Evolutionary conservation across 2,113 vertebrate species (phyloP).

Genomic region (Microtus montanus): DNA sequence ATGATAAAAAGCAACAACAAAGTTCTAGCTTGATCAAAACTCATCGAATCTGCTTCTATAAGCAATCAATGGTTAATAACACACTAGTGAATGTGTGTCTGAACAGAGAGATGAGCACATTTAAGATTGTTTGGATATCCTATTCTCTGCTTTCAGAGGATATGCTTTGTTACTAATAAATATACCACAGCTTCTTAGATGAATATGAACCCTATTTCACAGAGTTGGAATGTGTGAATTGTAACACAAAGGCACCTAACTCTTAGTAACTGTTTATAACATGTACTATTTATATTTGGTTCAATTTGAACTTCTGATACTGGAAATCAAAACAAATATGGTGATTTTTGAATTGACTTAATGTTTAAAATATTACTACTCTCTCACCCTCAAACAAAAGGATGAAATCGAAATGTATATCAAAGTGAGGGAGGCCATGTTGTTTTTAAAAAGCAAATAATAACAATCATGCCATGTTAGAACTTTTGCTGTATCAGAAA

Average conservation of each 20-base stretch:
- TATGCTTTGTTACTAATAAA: not conserved
- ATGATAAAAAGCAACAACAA: not conserved
- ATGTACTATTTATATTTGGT: not conserved
- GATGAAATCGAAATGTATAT: not conserved
- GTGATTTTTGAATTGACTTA: not conserved
- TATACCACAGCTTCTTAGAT: not conserved
- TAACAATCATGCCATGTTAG: not conserved
- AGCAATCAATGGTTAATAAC: not conserved
- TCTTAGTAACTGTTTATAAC: not conserved
- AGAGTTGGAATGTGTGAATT: not conserved
- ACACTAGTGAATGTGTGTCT: not conserved
- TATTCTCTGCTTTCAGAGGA: conserved; percentile 30
- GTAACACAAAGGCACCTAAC: not conserved
- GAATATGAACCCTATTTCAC: not conserved
- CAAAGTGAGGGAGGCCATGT: not conserved
- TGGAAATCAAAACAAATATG: not conserved
- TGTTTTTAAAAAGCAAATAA: conserved; percentile 51
- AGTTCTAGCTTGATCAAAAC: not conserved
- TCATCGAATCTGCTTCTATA: conserved; percentile 1
- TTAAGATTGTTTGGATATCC: not conserved
- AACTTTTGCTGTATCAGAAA: not conserved
- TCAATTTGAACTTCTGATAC: not conserved
- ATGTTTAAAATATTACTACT: not conserved
- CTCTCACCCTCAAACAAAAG: not conserved
- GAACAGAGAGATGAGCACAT: not conserved